A percentile compares a stretch with the other conserved stretches of the same genome.
These are phyloP conservation scores for Corythoichthys haematopterus DNA, from an alignment of 2,113 vertebrate species.

Conservation along the genomic window DNA sequence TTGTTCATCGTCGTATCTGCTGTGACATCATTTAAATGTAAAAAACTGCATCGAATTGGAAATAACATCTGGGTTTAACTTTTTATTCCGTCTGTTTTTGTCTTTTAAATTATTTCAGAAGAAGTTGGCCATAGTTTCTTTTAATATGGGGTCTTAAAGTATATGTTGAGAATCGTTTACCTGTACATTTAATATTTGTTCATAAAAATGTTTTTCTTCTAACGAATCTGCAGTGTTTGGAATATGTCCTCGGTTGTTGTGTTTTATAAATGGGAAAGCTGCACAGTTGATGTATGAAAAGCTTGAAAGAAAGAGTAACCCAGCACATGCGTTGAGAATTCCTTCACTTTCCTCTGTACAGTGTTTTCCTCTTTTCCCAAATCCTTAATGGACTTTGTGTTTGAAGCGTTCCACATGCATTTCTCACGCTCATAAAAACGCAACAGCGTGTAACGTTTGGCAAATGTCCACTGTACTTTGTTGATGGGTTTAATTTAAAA, in stretches of 20 bases:
- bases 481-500: constrained; percentile 13
- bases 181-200: constrained; percentile 1
- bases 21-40: background rate
- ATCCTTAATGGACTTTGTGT: constrained; percentile 19
- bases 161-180: background rate
- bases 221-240: background rate
- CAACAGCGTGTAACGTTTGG: constrained; percentile 20
- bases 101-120: background rate
- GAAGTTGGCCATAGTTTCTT: background rate
- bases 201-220: constrained; percentile 28
- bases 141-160: background rate
- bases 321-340: constrained; percentile 30
- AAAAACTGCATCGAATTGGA: background rate
- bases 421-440: constrained; percentile 7
- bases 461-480: constrained; percentile 40
- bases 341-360: constrained; percentile 18
- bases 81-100: background rate
- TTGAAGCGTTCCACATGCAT: constrained; percentile 2
- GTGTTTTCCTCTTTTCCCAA: constrained; percentile 1
- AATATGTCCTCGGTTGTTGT: background rate
- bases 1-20: background rate
- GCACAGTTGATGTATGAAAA: constrained; percentile 38
- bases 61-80: background rate
- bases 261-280: constrained; percentile 23
- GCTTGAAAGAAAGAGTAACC: constrained; percentile 24